These are phyloP conservation scores for Sus cebifrons DNA, from an alignment of 2,797 vertebrate genomes.

Conservation along the genomic window DNA sequence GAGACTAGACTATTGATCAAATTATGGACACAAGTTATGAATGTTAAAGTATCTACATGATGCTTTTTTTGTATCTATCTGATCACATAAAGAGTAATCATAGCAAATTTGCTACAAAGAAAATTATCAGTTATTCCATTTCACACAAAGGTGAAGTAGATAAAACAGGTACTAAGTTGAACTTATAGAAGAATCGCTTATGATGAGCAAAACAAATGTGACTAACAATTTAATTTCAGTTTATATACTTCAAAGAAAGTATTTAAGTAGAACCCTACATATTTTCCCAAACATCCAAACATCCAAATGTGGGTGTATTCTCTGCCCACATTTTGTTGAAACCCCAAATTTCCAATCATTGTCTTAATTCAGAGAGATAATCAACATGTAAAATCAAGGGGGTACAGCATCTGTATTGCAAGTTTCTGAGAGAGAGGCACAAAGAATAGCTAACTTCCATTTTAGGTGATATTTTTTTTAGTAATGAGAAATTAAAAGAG, in stretches of 20 bases:
- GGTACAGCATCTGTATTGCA: not conserved
- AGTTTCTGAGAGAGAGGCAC: not conserved
- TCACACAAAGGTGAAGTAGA: constrained; percentile 2
- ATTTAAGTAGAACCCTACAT: not conserved
- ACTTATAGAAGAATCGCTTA: not conserved
- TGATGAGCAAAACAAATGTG: constrained; percentile 1
- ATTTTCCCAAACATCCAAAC: not conserved
- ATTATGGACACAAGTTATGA: not conserved
- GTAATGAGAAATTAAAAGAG: not conserved
- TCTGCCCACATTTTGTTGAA: not conserved
- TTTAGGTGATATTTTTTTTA: not conserved
- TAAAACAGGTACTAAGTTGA: not conserved
- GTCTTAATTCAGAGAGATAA: not conserved
- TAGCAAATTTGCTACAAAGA: not conserved
- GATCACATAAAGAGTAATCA: constrained; percentile 21
- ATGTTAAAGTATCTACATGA: not conserved
- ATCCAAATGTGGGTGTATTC: not conserved
- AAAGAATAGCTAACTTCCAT: not conserved
- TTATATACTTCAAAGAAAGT: constrained; percentile 34
- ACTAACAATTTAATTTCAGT: not conserved
- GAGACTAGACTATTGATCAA: not conserved
- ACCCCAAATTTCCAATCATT: not conserved
- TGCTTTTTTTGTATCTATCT: not conserved
- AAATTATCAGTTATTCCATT: not conserved
- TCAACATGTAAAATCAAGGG: not conserved